A percentile compares a stretch with the other conserved stretches of the same genome.
phyloP scores from a whole-genome alignment of 1,140 invertebrate genomes.

The Centruroides vittatus region DNA sequence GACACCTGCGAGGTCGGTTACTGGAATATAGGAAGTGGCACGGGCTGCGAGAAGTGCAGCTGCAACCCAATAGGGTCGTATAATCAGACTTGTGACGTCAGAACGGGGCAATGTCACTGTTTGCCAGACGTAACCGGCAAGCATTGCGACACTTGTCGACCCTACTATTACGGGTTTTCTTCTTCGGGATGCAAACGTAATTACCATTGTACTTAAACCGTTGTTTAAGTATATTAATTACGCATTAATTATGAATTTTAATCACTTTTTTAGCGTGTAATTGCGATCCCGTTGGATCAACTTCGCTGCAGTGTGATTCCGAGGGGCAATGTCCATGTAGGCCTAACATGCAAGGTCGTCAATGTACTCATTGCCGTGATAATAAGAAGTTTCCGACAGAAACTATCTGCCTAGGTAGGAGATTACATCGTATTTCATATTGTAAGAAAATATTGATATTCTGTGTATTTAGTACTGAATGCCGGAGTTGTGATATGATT shows the following conservation, averaged over 20 bases:
- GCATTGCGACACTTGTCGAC: conserved; percentile 65
- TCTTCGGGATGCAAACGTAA: conserved; percentile 52
- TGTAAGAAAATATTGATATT: background rate
- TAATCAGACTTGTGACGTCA: conserved; percentile 62
- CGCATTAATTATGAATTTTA: too few species aligned
- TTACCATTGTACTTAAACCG: background rate
- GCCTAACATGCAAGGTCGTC: conserved; percentile 72
- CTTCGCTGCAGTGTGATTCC: conserved; percentile 61
- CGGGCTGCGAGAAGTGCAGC: conserved; percentile 67
- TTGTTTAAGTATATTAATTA: background rate
- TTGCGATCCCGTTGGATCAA: conserved; percentile 74
- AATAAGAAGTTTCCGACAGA: conserved; percentile 68
- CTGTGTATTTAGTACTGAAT: background rate
- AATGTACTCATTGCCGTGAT: conserved; percentile 81
- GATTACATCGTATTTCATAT: background rate
- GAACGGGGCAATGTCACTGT: conserved; percentile 70
- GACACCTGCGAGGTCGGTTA: conserved; percentile 73
- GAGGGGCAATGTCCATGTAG: conserved; percentile 78
- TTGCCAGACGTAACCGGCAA: conserved; percentile 67
- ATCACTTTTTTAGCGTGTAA: conserved; percentile 43
- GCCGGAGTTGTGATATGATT: background rate
- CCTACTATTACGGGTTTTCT: conserved; percentile 80
- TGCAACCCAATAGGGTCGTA: conserved; percentile 71
- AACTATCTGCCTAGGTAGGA: conserved; percentile 48
- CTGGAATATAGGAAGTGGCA: conserved; percentile 55